These are phyloP conservation scores for Campylomormyrus tamandua DNA, from an alignment of 2,113 vertebrate species.

Conservation along the genomic window DNA sequence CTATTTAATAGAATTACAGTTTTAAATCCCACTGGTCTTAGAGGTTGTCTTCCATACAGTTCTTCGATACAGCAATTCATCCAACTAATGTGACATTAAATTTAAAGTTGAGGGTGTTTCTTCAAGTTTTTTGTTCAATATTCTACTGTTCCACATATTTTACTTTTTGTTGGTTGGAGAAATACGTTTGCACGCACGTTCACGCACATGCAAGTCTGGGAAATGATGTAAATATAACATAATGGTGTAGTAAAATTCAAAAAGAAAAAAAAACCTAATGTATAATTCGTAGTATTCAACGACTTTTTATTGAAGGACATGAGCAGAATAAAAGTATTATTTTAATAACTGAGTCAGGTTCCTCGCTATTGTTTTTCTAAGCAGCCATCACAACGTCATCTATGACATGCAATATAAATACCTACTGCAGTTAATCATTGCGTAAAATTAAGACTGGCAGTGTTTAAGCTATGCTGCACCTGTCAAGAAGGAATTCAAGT, in stretches of 20 bases:
- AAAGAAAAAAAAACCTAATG: not conserved
- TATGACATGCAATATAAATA: not conserved
- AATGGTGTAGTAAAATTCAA: not conserved
- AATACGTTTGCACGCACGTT: not conserved
- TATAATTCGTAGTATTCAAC: not conserved
- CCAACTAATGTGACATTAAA: constrained; percentile 22
- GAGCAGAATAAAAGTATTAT: not conserved
- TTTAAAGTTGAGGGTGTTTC: not conserved
- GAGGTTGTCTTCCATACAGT: constrained; percentile 41
- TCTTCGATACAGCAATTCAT: constrained; percentile 40
- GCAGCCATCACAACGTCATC: not conserved
- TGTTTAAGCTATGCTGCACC: not conserved
- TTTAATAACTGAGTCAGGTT: not conserved
- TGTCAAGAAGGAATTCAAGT: not conserved
- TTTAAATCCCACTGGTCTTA: constrained; percentile 69
- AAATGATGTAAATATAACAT: not conserved
- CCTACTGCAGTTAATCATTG: constrained; percentile 1
- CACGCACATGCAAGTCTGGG: not conserved
- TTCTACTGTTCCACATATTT: not conserved
- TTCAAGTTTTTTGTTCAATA: not conserved
- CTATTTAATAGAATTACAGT: constrained; percentile 73
- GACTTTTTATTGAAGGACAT: not conserved
- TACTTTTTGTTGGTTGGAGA: not conserved
- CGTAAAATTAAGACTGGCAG: not conserved
- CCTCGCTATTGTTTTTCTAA: not conserved